Conservation (phyloP, 2,888 invertebrate species). For the Andrena praecox region DNA sequence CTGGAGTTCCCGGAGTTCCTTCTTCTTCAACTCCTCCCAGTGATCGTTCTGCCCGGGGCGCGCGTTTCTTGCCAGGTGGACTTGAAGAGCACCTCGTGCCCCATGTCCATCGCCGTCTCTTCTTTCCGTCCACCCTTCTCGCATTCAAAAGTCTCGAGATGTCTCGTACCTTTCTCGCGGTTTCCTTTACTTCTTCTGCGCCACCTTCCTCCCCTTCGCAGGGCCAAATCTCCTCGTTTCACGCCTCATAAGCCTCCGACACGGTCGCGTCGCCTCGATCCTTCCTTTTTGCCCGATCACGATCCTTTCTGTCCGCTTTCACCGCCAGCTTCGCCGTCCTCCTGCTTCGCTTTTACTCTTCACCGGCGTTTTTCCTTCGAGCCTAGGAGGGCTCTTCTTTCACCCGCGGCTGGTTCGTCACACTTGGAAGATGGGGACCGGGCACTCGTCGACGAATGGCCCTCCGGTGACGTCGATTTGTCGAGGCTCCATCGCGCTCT, state of each 20-base stretch:
- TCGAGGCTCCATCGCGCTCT: background rate
- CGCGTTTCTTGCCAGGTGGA: background rate
- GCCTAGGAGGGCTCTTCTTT: slow-evolving; percentile 1
- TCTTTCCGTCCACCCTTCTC: background rate
- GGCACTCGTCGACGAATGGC: background rate
- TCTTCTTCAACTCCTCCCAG: background rate
- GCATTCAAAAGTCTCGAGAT: background rate
- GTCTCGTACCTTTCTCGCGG: background rate
- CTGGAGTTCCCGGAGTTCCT: background rate
- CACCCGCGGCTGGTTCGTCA: background rate
- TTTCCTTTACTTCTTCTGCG: background rate
- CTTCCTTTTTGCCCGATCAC: slow-evolving; percentile 7
- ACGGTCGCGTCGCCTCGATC: background rate
- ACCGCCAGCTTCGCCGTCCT: background rate
- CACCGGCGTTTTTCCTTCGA: background rate
- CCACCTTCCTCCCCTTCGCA: background rate
- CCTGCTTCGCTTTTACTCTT: slow-evolving; percentile 15
- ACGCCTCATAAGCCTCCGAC: slow-evolving; percentile 10
- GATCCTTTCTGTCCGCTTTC: slow-evolving; percentile 15
- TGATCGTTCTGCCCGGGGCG: background rate
- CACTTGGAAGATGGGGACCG: background rate
- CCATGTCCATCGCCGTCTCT: background rate
- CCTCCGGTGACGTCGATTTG: background rate
- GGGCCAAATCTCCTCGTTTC: slow-evolving; percentile 9
- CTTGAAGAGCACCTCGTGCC: background rate